Base-by-base conservation (phyloP, 2,888 invertebrate genomes). In the Galeopsomyia nigrocyanea region DNA sequence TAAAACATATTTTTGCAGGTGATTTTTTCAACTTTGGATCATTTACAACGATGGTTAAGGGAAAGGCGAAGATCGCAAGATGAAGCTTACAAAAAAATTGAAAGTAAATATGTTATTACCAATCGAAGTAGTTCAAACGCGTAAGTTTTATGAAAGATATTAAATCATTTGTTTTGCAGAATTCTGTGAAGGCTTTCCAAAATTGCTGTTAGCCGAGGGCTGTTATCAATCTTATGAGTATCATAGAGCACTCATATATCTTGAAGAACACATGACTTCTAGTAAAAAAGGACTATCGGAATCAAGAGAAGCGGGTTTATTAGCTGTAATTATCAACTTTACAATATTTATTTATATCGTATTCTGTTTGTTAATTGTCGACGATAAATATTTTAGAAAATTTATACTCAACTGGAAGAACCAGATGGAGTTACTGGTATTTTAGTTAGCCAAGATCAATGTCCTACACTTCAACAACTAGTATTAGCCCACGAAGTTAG, bases 361-460 rank as follows among this genome's bases (percentile, higher is more conserved):
- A 16, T 26, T 26, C 3, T 26, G 2, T 53, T 60, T 17, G 58
- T 65, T 50, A 50, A 6, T 60, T 21, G 5, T 17, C 22, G 16
- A 14, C 21, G 56, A 55, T 57, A 61, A 62, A 71, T 79, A 7
- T 72, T 82, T 14, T 81, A 90, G 89, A 93, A 95, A 88, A 92
- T 98, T 79, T 97, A 97, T 84, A 94, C 95, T 0, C 90, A 94
- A 74, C 85, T 98, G 75, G 94, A 96, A 84, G 97, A 98, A 84
- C 92, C 96, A 0, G 98, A 98, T 86, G 95, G 95, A 13, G 94
- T 98, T 0, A 92, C 94, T 76, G 97, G 94, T 84, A 88, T 90
- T 64, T 84, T 94, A 10, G 89, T 92, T 64, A 93, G 93, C 16
- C 90, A 94, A 76, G 92, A 95, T 81, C 89, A 92, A 69, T 90